Base-by-base conservation (phyloP, 2,797 vertebrate species). In the Myiotriccus ornatus region DNA sequence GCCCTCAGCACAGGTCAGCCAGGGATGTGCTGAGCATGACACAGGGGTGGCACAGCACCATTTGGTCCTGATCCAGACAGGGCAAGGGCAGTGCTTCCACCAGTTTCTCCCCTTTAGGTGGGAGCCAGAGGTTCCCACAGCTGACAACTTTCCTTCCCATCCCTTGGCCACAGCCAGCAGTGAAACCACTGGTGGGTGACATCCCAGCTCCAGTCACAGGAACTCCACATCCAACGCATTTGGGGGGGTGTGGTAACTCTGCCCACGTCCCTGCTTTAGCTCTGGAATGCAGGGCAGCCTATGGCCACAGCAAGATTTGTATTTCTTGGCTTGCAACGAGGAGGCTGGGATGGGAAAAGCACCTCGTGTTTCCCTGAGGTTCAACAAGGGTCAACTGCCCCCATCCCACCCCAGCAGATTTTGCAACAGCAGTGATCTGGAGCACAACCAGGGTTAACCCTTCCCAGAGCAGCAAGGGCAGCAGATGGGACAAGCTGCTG, bases 11-110 rank as follows among this genome's bases (percentile, higher is more conserved):
- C 57, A 12, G 30, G 55, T 39, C 3, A 11, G 64, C 18, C 1
- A 0, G 55, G 34, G 34, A 65, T 1, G 27, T 7, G 49, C 80
- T 0, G 0, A n/a, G 34, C n/a, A 7, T 0, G 6, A 6, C 2
- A 4, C 49, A 24, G n/a, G 0, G 10, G 2, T 17, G 24, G 37
- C n/a, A 35, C 43, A 47, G 37, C 49, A 3, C n/a, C 2, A 0
- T 5, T 7, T 18, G 75, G 24, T 60, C 63, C 47, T 11, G 17
- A 20, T 35, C 28, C 41, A 10, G 24, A 32, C 13, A 14, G 41
- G 69, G 12, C 9, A 2, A 7, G 23, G 27, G 74, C 74, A 65
- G 39, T 12, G 0, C 5, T 34, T 12, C 8, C 69, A 74, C 9
- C 52, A 21, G 19, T 2, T n/a, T 62, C 64, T 77, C 9, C 50